Base-by-base conservation (phyloP, 2,797 vertebrate species). In the Alexandromys oeconomus region DNA sequence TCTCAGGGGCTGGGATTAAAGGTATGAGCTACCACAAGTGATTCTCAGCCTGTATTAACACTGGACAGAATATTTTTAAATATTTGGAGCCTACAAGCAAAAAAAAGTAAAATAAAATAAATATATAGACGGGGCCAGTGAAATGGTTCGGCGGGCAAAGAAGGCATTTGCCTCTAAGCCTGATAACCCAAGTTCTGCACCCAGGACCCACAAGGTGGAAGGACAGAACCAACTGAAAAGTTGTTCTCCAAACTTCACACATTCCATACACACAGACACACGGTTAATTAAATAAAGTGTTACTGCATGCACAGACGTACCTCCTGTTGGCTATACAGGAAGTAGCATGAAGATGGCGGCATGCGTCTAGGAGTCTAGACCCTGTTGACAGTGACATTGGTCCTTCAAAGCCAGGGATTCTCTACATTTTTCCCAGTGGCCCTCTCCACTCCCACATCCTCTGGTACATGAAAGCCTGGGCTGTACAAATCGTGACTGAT, bases 31-130 rank as follows among this genome's bases (percentile, higher is more conserved):
- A 65, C 29, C 17, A 65, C 10, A 67, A 76, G 14, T 21, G 14
- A 43, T 34, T 19, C n/a, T 63, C 43, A 65, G 34, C 27, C 67
- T 89, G 27, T 65, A 29, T n/a, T 67, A 93, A 94, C 65, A 61
- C 63, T 80, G 76, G 71, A 81, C n/a, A 90, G 81, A 87, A 89
- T 43, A 84, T 27, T 93, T 88, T 91, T 51, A 87, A 80, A 77
- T 40, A 57, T 2, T 10, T 43, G 82, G 48, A 93, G 76, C 51
- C 21, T 61, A 15, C 61, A 46, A 88, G 40, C 2, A 48, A 67
- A 46, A 84, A n/a, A 37, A 34, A 67, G 51, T 54, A 54, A 54
- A 54, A 14, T 51, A 17, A 67, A 67, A 15, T 67, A 34, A 69
- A 19, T 67, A 67, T 15, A 46, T 40, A 85, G 43, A 37, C 19